Percentiles rank a stretch among this genome's conserved stretches.
phyloP scores from a whole-genome alignment of 2,888 invertebrate species.

The Eupelmus urozonus region DNA sequence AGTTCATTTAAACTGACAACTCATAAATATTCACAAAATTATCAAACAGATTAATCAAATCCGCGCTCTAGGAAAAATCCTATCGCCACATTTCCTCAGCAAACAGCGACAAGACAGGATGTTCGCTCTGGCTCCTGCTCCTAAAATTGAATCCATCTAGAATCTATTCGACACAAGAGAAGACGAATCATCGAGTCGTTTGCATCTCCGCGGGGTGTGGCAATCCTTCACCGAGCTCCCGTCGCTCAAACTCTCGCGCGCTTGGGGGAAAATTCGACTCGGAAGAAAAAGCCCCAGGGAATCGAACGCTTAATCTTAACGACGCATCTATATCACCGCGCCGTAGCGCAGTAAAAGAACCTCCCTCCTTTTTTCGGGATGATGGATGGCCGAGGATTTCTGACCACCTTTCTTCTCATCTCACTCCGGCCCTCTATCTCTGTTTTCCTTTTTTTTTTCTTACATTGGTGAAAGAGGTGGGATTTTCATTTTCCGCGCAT shows the following conservation, averaged over 20 bases:
- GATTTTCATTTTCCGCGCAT: slow-evolving; percentile 55
- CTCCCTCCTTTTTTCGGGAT: slow-evolving; percentile 2
- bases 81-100: no score
- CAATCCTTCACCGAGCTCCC: slow-evolving; percentile 15
- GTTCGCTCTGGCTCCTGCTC: no score
- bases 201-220: neutral
- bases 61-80: neutral
- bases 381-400: slow-evolving; percentile 47
- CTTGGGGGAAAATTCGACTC: slow-evolving; percentile 34
- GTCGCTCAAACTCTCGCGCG: slow-evolving; percentile 25
- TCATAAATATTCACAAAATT: no score
- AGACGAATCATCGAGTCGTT: slow-evolving; percentile 46
- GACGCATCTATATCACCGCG: slow-evolving; percentile 49
- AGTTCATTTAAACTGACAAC: no score
- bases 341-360: neutral
- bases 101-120: no score
- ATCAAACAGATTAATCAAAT: neutral
- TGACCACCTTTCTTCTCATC: slow-evolving; percentile 33
- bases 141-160: slow-evolving; percentile 35
- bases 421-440: neutral
- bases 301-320: slow-evolving; percentile 55
- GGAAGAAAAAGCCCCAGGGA: slow-evolving; percentile 29
- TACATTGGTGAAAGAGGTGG: neutral
- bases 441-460: neutral
- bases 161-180: slow-evolving; percentile 23